Conservation (phyloP, 2,797 vertebrate genomes). For the Borostomias antarcticus region DNA sequence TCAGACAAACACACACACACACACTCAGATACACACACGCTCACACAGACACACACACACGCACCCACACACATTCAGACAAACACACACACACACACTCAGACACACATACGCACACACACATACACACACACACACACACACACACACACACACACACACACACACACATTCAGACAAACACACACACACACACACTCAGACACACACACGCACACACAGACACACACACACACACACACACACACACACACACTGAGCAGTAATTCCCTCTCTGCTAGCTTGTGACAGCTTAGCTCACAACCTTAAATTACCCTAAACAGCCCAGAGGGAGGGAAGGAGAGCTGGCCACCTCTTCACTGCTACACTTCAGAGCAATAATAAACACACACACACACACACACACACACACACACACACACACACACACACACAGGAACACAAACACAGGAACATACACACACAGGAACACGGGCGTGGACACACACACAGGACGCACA, state of each 20-base stretch:
- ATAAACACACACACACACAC: constrained; percentile 12
- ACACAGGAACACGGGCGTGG: constrained; percentile 13
- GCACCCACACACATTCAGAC: no score
- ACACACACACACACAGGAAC: constrained; percentile 26
- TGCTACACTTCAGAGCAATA: background rate
- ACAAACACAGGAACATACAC: constrained; percentile 8
- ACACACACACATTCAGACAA: no score
- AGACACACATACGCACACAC: no score
- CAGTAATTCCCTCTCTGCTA: background rate
- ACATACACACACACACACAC: no score
- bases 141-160: no score
- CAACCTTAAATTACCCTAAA: constrained; percentile 7
- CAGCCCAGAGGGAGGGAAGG: background rate
- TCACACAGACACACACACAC: no score
- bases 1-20: no score
- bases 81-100: no score
- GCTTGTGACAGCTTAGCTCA: background rate
- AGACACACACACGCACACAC: constrained; percentile 35
- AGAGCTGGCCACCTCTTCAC: background rate
- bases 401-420: constrained; percentile 18
- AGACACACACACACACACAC: constrained; percentile 3
- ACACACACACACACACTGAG: constrained; percentile 19
- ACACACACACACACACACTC: no score
- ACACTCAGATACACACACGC: no score
- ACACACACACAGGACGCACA: constrained; percentile 21